A percentile compares a stretch with the other conserved stretches of the same genome.
These are phyloP conservation scores for Corythoichthys intestinalis DNA, from an alignment of 2,113 vertebrate species.

Conservation along the genomic window DNA sequence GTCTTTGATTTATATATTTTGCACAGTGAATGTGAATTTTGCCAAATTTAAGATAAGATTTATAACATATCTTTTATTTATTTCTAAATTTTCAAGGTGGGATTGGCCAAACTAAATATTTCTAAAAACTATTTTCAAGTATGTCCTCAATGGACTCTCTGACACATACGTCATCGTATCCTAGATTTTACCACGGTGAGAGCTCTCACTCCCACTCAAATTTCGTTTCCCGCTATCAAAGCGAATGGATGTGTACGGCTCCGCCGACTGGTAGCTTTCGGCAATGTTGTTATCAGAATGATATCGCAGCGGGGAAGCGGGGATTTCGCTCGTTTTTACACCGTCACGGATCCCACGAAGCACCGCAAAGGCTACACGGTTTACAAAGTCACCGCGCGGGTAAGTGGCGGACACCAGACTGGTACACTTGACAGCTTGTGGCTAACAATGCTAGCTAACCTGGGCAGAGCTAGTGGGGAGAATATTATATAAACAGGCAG, in stretches of 20 bases:
- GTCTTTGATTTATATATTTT: too few species aligned
- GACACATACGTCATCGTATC: background rate
- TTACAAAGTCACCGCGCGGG: slow-evolving; percentile 95
- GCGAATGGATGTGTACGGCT: slow-evolving; percentile 47
- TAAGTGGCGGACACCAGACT: slow-evolving; percentile 59
- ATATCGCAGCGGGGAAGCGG: slow-evolving; percentile 82
- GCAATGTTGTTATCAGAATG: slow-evolving; percentile 79
- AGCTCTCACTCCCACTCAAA: slow-evolving; percentile 1
- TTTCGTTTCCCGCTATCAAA: slow-evolving; percentile 22
- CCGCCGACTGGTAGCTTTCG: slow-evolving; percentile 53
- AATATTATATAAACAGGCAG: background rate
- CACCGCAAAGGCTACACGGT: slow-evolving; percentile 89
- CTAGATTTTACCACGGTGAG: background rate
- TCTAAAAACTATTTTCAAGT: too few species aligned
- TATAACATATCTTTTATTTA: too few species aligned
- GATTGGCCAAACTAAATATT: too few species aligned
- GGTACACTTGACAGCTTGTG: background rate
- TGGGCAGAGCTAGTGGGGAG: slow-evolving; percentile 10
- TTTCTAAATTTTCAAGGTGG: too few species aligned
- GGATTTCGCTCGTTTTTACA: slow-evolving; percentile 94
- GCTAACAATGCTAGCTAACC: slow-evolving; percentile 25
- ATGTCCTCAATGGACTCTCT: background rate
- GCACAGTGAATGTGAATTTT: too few species aligned
- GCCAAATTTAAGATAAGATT: too few species aligned
- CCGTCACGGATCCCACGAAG: slow-evolving; percentile 89